Evolutionary conservation across 2,797 vertebrate genomes (phyloP).

Genomic region (Hafferia zeledoni): DNA sequence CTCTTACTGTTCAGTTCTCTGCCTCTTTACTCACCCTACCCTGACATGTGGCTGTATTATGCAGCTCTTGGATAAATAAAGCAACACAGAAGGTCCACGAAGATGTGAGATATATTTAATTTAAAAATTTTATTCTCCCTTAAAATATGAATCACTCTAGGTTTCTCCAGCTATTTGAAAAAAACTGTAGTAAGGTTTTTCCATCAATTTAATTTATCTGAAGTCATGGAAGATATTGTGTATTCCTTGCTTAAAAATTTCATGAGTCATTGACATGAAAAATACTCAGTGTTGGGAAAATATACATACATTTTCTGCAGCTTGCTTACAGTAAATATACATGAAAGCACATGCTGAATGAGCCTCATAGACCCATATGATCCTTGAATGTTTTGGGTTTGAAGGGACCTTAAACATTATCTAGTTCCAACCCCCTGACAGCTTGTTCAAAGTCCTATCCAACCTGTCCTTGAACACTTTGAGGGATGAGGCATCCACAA

Average conservation of each 20-base stretch:
- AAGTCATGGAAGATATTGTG: not conserved
- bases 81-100: not conserved
- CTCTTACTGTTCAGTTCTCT: not conserved
- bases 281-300: not conserved
- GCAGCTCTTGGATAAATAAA: not conserved
- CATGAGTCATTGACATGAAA: not conserved
- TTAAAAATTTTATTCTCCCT: not conserved
- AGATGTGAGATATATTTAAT: not conserved
- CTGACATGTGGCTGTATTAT: not conserved
- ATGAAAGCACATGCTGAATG: not conserved
- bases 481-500: not conserved
- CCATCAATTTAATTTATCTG: not conserved
- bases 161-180: not conserved
- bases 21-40: not conserved
- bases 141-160: not conserved
- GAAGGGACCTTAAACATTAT: not conserved
- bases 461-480: not conserved
- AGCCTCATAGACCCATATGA: not conserved
- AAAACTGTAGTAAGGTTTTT: not conserved
- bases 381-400: not conserved
- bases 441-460: not conserved
- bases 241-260: not conserved
- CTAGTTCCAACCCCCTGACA: not conserved
- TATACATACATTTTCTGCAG: not conserved
- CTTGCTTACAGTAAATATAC: not conserved